Conservation (phyloP, 2,113 vertebrate species). For the Eira barbara region DNA sequence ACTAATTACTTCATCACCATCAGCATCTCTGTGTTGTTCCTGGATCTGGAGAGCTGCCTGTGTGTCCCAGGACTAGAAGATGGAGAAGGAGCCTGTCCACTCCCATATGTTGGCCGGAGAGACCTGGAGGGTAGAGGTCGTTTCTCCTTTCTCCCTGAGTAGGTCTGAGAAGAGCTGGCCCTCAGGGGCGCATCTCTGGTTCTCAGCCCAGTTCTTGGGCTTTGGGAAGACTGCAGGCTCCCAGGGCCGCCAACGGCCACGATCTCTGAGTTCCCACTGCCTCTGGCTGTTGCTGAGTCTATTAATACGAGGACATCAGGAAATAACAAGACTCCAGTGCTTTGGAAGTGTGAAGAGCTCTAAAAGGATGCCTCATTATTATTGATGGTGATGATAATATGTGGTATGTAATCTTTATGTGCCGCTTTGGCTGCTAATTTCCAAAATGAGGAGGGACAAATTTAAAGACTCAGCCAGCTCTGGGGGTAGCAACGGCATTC, state of each 20-base stretch:
- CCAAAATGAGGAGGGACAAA: neutral
- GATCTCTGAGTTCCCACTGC: neutral
- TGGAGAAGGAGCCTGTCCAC: neutral
- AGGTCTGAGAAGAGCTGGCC: neutral
- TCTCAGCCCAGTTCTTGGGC: neutral
- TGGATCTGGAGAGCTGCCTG: neutral
- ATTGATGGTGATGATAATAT: neutral
- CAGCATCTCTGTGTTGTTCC: neutral
- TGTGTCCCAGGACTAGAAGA: neutral
- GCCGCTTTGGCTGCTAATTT: neutral
- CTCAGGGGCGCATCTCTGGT: neutral
- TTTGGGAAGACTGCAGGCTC: neutral
- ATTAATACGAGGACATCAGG: neutral
- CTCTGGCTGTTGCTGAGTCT: neutral
- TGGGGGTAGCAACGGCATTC: neutral
- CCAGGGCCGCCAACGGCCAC: rapidly evolving
- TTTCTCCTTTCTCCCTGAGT: neutral
- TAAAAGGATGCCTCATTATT: neutral
- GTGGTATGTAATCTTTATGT: neutral
- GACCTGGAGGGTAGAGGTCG: neutral
- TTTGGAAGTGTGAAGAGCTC: neutral
- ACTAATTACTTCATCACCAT: neutral
- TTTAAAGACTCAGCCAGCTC: neutral
- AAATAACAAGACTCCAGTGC: neutral
- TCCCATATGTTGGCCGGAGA: neutral